Evolutionary conservation across 2,113 vertebrate genomes (phyloP).

Genomic region (Rhynchomys soricoides): DNA sequence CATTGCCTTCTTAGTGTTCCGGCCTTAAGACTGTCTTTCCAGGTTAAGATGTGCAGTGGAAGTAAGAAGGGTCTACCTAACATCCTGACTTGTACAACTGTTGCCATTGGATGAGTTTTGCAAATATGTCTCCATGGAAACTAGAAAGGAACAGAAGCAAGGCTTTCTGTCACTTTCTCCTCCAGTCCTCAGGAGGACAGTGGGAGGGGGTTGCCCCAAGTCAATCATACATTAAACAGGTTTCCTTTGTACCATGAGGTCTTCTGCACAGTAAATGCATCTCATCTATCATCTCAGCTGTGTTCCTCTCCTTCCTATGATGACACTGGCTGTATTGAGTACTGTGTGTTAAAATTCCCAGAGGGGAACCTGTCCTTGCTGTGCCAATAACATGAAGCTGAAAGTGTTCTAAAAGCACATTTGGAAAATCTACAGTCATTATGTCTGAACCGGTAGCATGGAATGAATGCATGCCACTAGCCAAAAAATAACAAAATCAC

Average conservation of each 20-base stretch:
- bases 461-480: background rate
- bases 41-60: slow-evolving; percentile 54
- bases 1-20: background rate
- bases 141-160: slow-evolving; percentile 66
- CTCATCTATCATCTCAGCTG: background rate
- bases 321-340: background rate
- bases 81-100: slow-evolving; percentile 76
- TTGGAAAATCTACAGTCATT: slow-evolving; percentile 30
- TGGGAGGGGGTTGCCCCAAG: background rate
- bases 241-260: slow-evolving; percentile 22
- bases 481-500: slow-evolving; percentile 43
- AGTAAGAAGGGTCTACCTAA: slow-evolving; percentile 74
- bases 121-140: slow-evolving; percentile 83
- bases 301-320: slow-evolving; percentile 34
- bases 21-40: slow-evolving; percentile 22
- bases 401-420: slow-evolving; percentile 54
- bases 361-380: slow-evolving; percentile 4
- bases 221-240: slow-evolving; percentile 11
- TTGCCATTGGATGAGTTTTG: slow-evolving; percentile 75
- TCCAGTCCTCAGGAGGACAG: background rate
- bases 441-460: slow-evolving; percentile 28
- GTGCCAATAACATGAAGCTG: background rate
- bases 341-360: slow-evolving; percentile 29
- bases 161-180: slow-evolving; percentile 58
- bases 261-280: background rate